phyloP scores from a whole-genome alignment of 1,140 invertebrate genomes.

The Drosophila lini region DNA sequence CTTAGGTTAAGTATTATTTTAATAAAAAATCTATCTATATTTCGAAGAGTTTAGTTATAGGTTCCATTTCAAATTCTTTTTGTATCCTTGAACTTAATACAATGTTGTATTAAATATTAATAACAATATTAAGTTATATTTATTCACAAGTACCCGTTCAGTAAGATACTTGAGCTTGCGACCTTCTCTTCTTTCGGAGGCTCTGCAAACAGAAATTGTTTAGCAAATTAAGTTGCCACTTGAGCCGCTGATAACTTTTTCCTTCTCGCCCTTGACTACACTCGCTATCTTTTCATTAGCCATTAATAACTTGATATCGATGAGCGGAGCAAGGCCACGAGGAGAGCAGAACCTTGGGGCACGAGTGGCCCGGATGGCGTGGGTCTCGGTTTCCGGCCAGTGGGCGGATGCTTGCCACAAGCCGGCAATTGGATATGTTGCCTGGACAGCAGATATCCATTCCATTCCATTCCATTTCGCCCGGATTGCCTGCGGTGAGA shows the following conservation, averaged over 20 bases:
- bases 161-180: slow-evolving; percentile 22
- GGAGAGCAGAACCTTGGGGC: slow-evolving; percentile 10
- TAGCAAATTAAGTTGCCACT: slow-evolving; percentile 78
- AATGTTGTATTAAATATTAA: neutral
- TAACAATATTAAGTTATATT: neutral
- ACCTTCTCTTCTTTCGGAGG: neutral
- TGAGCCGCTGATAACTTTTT: slow-evolving; percentile 62
- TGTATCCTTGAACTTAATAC: neutral
- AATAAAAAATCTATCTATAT: too few species aligned
- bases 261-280: neutral
- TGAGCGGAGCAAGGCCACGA: slow-evolving; percentile 35
- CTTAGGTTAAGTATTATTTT: too few species aligned
- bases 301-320: slow-evolving; percentile 83
- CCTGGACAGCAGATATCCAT: slow-evolving; percentile 31
- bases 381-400: slow-evolving; percentile 13
- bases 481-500: slow-evolving; percentile 60
- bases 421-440: slow-evolving; percentile 38
- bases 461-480: slow-evolving; percentile 31
- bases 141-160: neutral
- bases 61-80: neutral
- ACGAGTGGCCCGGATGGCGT: slow-evolving; percentile 12
- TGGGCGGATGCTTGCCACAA: slow-evolving; percentile 46
- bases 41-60: too few species aligned
- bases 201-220: slow-evolving; percentile 61
- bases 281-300: slow-evolving; percentile 63